Percentiles rank a stretch among this genome's conserved stretches.
Evolutionary conservation across 2,888 invertebrate genomes (phyloP).

Genomic region (Chrysolina americana): DNA sequence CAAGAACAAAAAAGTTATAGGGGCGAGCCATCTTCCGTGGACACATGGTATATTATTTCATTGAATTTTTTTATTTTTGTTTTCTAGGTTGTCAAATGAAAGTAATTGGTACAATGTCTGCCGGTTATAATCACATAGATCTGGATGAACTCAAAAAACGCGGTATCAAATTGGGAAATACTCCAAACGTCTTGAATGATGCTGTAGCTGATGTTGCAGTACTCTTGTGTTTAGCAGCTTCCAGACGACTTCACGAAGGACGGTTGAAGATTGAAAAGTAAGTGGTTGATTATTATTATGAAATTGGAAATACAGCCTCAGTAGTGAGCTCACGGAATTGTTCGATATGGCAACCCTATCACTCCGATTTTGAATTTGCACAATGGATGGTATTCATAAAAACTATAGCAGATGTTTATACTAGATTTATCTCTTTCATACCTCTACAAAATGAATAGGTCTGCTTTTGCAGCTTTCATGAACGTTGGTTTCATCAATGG

Average conservation of each 20-base stretch:
- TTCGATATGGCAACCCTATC: too few relatives aligned
- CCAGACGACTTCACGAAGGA: constrained; percentile 84
- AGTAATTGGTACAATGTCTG: constrained; percentile 87
- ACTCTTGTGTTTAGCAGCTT: constrained; percentile 81
- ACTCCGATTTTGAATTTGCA: too few relatives aligned
- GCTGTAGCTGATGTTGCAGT: constrained; percentile 90
- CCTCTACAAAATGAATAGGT: too few relatives aligned
- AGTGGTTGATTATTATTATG: constrained; percentile 40
- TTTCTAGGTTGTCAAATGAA: constrained; percentile 78
- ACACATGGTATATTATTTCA: too few relatives aligned
- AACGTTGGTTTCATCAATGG: too few relatives aligned
- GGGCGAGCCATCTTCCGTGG: too few relatives aligned
- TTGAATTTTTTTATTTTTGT: neutral
- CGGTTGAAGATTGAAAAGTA: constrained; percentile 76
- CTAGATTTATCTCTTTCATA: too few relatives aligned
- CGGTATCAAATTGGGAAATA: constrained; percentile 85
- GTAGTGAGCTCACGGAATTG: too few relatives aligned
- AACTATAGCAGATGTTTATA: too few relatives aligned
- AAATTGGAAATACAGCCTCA: neutral
- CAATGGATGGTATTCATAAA: too few relatives aligned
- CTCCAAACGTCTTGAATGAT: constrained; percentile 81
- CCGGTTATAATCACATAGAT: constrained; percentile 90
- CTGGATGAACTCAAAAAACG: constrained; percentile 78
- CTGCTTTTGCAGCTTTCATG: too few relatives aligned
- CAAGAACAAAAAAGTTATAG: too few relatives aligned